phyloP scores from a whole-genome alignment of 92 coral and sea anemone species.

The Siderastrea siderea region DNA sequence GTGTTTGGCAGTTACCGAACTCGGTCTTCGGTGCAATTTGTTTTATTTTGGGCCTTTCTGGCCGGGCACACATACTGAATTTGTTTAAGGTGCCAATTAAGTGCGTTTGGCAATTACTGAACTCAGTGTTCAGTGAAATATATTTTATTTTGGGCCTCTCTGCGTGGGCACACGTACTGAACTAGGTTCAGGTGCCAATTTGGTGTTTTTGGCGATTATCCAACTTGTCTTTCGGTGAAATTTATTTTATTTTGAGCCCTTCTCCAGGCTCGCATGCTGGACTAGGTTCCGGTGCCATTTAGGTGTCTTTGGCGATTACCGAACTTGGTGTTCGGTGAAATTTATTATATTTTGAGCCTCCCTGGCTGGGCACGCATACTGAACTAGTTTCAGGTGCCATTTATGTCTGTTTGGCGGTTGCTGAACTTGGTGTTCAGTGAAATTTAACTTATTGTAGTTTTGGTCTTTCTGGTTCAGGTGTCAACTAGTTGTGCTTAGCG shows the following conservation, averaged over 20 bases:
- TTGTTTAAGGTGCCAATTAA: neutral
- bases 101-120: neutral
- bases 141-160: neutral
- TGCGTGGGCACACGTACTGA: constrained; percentile 6
- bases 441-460: no score
- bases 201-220: neutral
- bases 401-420: constrained; percentile 2
- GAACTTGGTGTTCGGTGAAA: constrained; percentile 18
- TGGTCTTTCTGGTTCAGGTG: no score
- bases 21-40: neutral
- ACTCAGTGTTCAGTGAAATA: constrained; percentile 13
- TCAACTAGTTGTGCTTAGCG: no score
- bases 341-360: neutral
- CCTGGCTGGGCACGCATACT: constrained; percentile 13
- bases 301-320: constrained; percentile 1
- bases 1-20: constrained; percentile 5
- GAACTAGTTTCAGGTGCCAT: constrained; percentile 15
- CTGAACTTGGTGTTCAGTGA: no score
- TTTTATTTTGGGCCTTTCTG: constrained; percentile 22
- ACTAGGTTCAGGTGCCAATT: constrained; percentile 8
- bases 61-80: constrained; percentile 12
- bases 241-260: neutral
- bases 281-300: constrained; percentile 7
- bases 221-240: neutral
- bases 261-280: neutral